Base-by-base conservation (phyloP, 2,888 invertebrate genomes). In the Belgica antarctica region DNA sequence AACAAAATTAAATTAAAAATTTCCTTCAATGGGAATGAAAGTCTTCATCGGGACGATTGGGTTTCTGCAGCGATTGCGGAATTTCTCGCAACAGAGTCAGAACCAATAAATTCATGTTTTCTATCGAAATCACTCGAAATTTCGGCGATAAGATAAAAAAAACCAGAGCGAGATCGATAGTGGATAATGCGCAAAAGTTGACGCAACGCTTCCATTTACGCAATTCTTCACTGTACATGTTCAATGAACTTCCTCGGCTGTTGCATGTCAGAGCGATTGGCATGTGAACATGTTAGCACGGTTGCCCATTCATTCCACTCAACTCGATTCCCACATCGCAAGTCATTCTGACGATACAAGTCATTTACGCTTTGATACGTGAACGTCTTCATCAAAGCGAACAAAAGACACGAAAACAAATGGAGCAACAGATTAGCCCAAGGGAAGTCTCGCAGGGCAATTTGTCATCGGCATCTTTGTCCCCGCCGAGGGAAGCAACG, bases 131-230 rank as follows among this genome's bases (percentile, higher is more conserved):
- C 22, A 17, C 41, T 41, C 12, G 52, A 52, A 52, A 3, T 15
- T 8, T 10, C 22, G 19, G 7, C 22, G 52, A 52, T 52, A 52
- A 52, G 52, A 52, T 52, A 52, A 52, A 17, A 52, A 17, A 52
- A 52, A 52, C 22, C 19, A 22, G 2, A 52, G 22, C 31, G n/a
- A n/a, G n/a, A 31, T 31, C 4, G 31, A 4, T 7, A 31, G 31
- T 41, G 7, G 41, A 41, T 31, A 31, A 31, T 31, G 34, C 34
- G 41, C 12, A 12, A 12, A 17, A 22, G 52, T 52, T 2, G 17
- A 52, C 52, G 52, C 22, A 52, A 52, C 52, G 2, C 52, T 22
- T 52, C 52, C 17, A 52, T 52, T 52, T 2, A 17, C 19, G 52
- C 52, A 22, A 52, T 52, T 52, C 3, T n/a, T 17, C 1, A 19